A percentile compares a stretch with the other conserved stretches of the same genome.
These are phyloP conservation scores for Lasioglossum villosulum DNA, from an alignment of 2,888 invertebrate species.

Conservation along the genomic window DNA sequence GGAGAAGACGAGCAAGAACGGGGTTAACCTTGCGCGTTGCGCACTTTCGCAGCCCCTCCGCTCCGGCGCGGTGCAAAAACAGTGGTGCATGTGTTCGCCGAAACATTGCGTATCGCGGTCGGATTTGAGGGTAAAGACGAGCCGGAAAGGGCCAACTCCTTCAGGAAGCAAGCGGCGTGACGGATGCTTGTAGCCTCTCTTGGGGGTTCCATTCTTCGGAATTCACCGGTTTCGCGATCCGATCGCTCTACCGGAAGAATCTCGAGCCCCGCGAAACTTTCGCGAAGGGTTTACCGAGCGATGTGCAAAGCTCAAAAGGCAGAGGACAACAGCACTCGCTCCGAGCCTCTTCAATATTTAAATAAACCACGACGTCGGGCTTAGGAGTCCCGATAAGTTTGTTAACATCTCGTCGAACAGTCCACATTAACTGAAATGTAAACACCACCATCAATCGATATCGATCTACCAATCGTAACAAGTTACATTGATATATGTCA, in stretches of 20 bases:
- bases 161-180: slow-evolving; percentile 64
- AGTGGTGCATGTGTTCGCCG: slow-evolving; percentile 37
- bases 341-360: not conserved
- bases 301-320: slow-evolving; percentile 20
- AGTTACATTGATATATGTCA: no score
- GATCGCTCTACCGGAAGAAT: slow-evolving; percentile 57
- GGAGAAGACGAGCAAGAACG: slow-evolving; percentile 37
- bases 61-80: slow-evolving; percentile 10
- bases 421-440: no score
- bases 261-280: slow-evolving; percentile 38
- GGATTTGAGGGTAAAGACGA: slow-evolving; percentile 31
- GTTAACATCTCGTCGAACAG: not conserved
- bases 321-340: slow-evolving; percentile 2
- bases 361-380: not conserved
- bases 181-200: slow-evolving; percentile 51
- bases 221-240: slow-evolving; percentile 55
- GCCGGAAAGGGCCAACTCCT: slow-evolving; percentile 60
- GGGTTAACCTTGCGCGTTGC: slow-evolving; percentile 39
- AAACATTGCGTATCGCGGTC: slow-evolving; percentile 41
- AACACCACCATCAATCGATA: no score
- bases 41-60: slow-evolving; percentile 30
- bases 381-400: not conserved
- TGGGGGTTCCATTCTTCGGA: slow-evolving; percentile 63
- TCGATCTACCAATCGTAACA: no score
- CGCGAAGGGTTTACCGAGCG: slow-evolving; percentile 14